Base-by-base conservation (phyloP, 2,888 invertebrate species). In the Rhyacophila evoluta region DNA sequence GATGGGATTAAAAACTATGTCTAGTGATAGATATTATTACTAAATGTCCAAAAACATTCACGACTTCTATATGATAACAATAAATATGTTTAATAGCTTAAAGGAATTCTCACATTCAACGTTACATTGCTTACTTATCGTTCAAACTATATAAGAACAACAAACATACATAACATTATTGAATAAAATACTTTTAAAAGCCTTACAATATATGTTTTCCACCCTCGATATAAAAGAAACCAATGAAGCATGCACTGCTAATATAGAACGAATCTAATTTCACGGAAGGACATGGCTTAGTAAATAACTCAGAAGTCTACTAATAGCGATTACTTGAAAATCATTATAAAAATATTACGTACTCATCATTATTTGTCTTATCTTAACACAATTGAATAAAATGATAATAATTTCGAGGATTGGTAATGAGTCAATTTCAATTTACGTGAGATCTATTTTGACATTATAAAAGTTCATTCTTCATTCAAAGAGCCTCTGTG, bases 101-200 rank as follows among this genome's bases (percentile, higher is more conserved):
- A 55, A 55, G 55, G 55, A 55, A 55, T 55, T 55, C 55, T 55
- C 15, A 55, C 55, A 55, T 55, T 55, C 55, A 55, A 55, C 15
- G 19, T 41, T 41, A 41, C 12, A 41, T 55, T 55, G 55, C 25
- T 55, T 55, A 55, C 19, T 55, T 10, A 55, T 15, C 41, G 19
- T 55, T 55, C 55, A 55, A 55, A 55, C 25, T 25, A 55, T 55
- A 19, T 19, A 10, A 25, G 19, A 55, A 15, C 19, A 55, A 55
- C 55, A 55, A 25, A 19, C 55, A 55, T 19, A 55, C 55, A 8
- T 55, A 55, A 55, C 55, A 55, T 55, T 55, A 55, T 19, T 19
- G 25, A 25, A 55, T 55, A 55, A 25, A 55, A 55, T 55, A 55
- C 55, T 55, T 55, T 55, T 25, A 55, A 19, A 55, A 55, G 25